Evolutionary conservation across 1,140 invertebrate species (phyloP), one percentile per base, ranked within the genome.

Genomic region (Leptopilina boulardi): DNA sequence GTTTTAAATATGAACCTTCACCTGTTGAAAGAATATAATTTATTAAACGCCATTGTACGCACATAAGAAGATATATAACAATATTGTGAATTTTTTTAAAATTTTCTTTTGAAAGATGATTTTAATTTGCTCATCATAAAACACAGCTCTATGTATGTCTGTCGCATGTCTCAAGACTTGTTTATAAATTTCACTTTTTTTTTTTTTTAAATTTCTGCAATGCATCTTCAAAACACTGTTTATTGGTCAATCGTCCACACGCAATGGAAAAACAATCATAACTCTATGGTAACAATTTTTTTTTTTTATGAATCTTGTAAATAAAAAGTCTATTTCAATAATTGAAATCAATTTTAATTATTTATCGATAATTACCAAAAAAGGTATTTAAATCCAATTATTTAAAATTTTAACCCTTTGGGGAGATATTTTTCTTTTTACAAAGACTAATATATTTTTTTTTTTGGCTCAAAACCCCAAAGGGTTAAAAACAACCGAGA

Each of bases 131-230:
- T 21, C 30, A 76, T 59, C 23, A 15, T 47, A 56, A 75, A 78
- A 44, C 19, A 18, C 54, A 87, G 86, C 86, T 87, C 88, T 78
- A 78, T 83, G 83, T 77, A 85, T 88, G 87, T 89, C 84, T 89
- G 87, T 85, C 88, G 86, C 88, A 89, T 89, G 88, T 89, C 88
- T 86, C 74, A 76, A 72, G 72, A 73, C 59, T 73, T 70, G 23
- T 74, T 74, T 70, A 73, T 11, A 74, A 76, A 41, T 70, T 72
- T 71, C 26, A 76, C 30, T 19, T 73, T 3, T 59, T 76, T 79
- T 59, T 26, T 54, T 59, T 76, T 79, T 59, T 26, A 41, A 18
- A 74, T 30, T 59, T 71, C 56, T 70, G 70, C 75, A 18, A 73
- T 73, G 75, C 19, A 41, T 85, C 81, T 84, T 77, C 79, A 82